These are phyloP conservation scores for Zaprionus obscuricornis DNA, from an alignment of 2,888 invertebrate genomes.

Conservation along the genomic window DNA sequence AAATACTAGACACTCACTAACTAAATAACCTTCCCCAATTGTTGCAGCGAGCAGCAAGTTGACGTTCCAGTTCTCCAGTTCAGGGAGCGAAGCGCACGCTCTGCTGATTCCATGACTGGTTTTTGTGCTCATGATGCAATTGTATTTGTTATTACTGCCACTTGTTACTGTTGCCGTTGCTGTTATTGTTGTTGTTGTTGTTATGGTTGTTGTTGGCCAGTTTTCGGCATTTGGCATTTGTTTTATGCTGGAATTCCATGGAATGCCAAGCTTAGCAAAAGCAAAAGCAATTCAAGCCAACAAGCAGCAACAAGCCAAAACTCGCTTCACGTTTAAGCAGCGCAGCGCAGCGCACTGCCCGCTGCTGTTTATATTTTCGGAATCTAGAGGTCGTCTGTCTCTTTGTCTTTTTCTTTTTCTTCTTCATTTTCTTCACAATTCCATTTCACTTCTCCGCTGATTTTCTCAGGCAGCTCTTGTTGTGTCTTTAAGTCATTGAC, in stretches of 20 bases:
- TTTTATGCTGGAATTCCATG: slow-evolving; percentile 51
- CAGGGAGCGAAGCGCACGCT: slow-evolving; percentile 61
- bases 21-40: slow-evolving; percentile 58
- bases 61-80: slow-evolving; percentile 64
- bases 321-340: slow-evolving; percentile 25
- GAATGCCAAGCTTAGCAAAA: slow-evolving; percentile 66
- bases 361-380: slow-evolving; percentile 24
- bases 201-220: slow-evolving; percentile 10
- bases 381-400: slow-evolving; percentile 40
- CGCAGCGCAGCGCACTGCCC: no score
- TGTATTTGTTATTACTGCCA: slow-evolving; percentile 36
- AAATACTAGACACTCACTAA: slow-evolving; percentile 26
- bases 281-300: slow-evolving; percentile 17
- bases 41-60: slow-evolving; percentile 68
- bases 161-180: not conserved
- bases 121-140: slow-evolving; percentile 65
- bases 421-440: no score
- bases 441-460: no score
- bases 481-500: no score
- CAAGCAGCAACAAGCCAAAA: slow-evolving; percentile 32
- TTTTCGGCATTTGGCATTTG: slow-evolving; percentile 61
- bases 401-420: no score
- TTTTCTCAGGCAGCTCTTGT: slow-evolving; percentile 11
- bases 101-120: slow-evolving; percentile 59
- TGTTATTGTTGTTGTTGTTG: slow-evolving; percentile 17